A percentile compares a stretch with the other conserved stretches of the same genome.
phyloP scores from a whole-genome alignment of 2,797 vertebrate species.

The Remorina albescens region DNA sequence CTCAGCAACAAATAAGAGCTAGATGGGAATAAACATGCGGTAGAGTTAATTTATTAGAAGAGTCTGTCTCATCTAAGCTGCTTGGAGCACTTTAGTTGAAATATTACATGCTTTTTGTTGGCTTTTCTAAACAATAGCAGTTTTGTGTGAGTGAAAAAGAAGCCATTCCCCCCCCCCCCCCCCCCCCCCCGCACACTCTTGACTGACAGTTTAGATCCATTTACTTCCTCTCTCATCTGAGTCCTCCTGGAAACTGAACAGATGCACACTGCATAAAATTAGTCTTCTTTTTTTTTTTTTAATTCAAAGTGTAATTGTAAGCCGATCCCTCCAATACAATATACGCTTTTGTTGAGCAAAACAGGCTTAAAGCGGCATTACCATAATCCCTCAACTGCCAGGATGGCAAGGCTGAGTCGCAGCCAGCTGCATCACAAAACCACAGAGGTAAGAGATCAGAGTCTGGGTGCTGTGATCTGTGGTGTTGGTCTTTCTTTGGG shows the following conservation, averaged over 20 bases:
- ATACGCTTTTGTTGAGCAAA: conserved; percentile 55
- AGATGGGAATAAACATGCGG: neutral
- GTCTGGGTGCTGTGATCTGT: neutral
- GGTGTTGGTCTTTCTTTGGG: conserved; percentile 2
- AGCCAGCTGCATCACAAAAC: conserved; percentile 49
- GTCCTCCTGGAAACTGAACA: neutral
- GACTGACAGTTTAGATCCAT: conserved; percentile 31
- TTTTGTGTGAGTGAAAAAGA: neutral
- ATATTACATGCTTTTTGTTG: neutral
- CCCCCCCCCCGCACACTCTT: too few species aligned
- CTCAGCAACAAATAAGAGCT: neutral
- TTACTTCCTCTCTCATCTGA: conserved; percentile 4
- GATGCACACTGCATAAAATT: neutral
- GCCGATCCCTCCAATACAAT: conserved; percentile 20
- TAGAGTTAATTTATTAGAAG: neutral
- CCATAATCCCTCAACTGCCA: conserved; percentile 55
- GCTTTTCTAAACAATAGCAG: neutral
- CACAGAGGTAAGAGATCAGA: conserved; percentile 33
- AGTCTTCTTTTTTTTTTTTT: neutral
- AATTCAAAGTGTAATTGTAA: conserved; percentile 16
- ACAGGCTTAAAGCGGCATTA: conserved; percentile 52
- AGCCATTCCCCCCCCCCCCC: too few species aligned
- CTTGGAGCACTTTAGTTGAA: neutral
- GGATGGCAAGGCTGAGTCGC: conserved; percentile 43
- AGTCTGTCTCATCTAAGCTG: neutral